Percentiles rank a stretch among this genome's conserved stretches.
These are phyloP conservation scores for Pantherophis alleghaniensis DNA, from an alignment of 2,797 vertebrate species.

Conservation along the genomic window DNA sequence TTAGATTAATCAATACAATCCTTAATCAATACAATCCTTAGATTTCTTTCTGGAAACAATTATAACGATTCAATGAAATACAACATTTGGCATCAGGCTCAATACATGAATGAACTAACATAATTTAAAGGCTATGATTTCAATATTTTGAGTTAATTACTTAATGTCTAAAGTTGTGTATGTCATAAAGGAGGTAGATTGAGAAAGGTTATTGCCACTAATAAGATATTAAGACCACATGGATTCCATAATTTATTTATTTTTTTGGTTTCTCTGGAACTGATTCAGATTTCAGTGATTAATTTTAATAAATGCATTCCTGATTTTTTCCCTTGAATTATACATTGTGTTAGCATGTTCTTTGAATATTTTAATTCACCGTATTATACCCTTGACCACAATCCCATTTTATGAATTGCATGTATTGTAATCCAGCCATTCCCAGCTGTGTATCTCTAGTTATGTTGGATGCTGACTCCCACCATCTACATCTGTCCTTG, in stretches of 20 bases:
- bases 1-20: neutral
- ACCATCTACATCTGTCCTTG: neutral
- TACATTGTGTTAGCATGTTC: neutral
- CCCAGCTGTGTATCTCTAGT: neutral
- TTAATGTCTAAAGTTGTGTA: neutral
- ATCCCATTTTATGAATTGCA: neutral
- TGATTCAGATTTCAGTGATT: neutral
- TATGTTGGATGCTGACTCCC: neutral
- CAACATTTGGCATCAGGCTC: neutral
- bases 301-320: neutral
- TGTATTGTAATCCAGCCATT: neutral
- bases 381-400: neutral
- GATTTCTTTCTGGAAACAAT: conserved; percentile 4
- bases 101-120: neutral
- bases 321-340: neutral
- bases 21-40: neutral
- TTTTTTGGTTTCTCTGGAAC: neutral
- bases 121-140: neutral
- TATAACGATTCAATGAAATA: neutral
- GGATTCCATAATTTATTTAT: neutral
- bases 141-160: neutral
- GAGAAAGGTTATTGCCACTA: neutral
- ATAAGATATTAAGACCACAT: neutral
- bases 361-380: neutral
- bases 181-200: neutral